Evolutionary conservation across 1,140 invertebrate species (phyloP).

Genomic region (Diachasma alloeum): DNA sequence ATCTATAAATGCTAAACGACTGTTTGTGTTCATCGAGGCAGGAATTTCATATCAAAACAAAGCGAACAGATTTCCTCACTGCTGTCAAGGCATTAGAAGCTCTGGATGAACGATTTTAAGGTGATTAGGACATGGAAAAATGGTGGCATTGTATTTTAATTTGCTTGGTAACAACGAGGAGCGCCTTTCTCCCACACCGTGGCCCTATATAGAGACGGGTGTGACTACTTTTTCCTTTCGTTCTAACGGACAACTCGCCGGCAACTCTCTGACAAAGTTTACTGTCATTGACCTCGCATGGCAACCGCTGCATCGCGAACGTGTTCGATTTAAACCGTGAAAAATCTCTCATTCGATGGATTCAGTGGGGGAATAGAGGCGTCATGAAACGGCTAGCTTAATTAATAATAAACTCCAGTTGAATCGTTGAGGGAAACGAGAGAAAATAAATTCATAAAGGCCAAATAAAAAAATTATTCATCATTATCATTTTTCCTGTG

Average conservation of each 20-base stretch:
- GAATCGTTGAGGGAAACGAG: too few species aligned
- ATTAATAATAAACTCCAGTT: too few species aligned
- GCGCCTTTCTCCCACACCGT: background rate
- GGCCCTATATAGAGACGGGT: background rate
- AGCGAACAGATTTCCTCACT: background rate
- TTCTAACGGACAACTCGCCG: background rate
- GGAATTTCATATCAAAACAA: background rate
- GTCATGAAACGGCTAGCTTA: background rate
- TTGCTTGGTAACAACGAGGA: background rate
- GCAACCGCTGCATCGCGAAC: background rate
- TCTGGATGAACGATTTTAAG: background rate
- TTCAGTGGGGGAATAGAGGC: background rate
- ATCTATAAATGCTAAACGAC: background rate
- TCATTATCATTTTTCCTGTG: too few species aligned
- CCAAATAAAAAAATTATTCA: too few species aligned
- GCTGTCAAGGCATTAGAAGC: background rate
- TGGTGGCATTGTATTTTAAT: background rate
- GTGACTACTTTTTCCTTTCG: background rate
- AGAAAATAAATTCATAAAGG: too few species aligned
- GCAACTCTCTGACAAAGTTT: background rate
- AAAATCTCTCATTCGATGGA: background rate
- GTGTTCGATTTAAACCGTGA: background rate
- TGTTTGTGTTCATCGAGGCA: background rate
- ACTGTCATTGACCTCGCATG: conserved; percentile 23
- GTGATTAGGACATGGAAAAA: background rate